Conservation (phyloP, 1,140 invertebrate genomes). For the Trinorchestia longiramus region DNA sequence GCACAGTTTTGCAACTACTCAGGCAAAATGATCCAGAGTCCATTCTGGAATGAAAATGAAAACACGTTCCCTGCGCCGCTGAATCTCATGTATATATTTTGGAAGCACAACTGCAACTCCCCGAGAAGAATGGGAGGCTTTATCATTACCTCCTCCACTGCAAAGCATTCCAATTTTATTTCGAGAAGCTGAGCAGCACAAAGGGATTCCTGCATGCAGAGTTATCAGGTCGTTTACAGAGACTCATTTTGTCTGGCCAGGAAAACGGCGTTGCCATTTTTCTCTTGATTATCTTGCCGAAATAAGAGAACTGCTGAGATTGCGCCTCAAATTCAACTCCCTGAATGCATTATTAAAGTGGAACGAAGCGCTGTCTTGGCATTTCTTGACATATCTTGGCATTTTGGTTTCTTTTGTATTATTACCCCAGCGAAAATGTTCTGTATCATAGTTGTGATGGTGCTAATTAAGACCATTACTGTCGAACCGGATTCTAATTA, state of each 20-base stretch:
- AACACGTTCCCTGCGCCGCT: too few relatives aligned
- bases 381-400: not conserved
- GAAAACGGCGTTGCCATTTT: not conserved
- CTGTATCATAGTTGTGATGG: not conserved
- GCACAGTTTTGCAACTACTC: too few relatives aligned
- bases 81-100: too few relatives aligned
- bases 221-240: not conserved
- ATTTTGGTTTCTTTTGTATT: not conserved
- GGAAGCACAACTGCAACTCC: too few relatives aligned
- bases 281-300: not conserved
- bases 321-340: not conserved
- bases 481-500: not conserved
- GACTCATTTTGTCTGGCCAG: not conserved
- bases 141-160: too few relatives aligned
- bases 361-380: not conserved
- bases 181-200: too few relatives aligned
- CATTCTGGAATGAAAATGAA: too few relatives aligned
- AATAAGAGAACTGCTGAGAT: not conserved
- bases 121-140: too few relatives aligned
- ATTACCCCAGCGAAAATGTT: not conserved
- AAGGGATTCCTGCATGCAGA: not conserved
- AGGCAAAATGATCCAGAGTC: too few relatives aligned
- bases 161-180: too few relatives aligned
- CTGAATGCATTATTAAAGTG: not conserved
- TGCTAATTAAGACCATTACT: not conserved